Conservation (phyloP, 2,113 vertebrate species). For the Spilogale gracilis region DNA sequence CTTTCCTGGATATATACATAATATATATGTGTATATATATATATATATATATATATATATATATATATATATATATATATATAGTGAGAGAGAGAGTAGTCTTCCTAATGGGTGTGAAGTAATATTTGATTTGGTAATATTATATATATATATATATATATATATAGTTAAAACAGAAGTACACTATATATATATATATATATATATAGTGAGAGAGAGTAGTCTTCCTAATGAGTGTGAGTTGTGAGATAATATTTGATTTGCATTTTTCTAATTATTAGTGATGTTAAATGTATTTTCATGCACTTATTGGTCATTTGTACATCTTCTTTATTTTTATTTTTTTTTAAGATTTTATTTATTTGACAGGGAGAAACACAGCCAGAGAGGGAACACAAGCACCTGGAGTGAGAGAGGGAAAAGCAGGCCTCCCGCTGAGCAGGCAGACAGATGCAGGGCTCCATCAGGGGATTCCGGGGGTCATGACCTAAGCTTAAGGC, state of each 20-base stretch:
- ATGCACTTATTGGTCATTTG: background rate
- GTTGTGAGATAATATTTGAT: background rate
- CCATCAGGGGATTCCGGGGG: too few species aligned
- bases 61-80: background rate
- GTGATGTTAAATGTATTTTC: background rate
- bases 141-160: background rate
- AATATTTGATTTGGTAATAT: slow-evolving; percentile 9
- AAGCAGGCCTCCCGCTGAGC: too few species aligned
- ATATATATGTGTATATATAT: too few species aligned
- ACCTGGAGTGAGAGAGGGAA: too few species aligned
- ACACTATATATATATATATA: too few species aligned
- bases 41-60: background rate
- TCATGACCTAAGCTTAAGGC: too few species aligned
- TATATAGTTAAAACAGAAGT: too few species aligned
- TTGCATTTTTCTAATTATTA: background rate
- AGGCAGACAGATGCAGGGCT: too few species aligned
- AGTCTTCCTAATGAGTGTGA: background rate
- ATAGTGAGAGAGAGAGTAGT: background rate
- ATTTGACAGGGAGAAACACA: too few species aligned
- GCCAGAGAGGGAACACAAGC: too few species aligned
- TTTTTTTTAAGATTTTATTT: too few species aligned
- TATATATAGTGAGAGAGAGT: background rate
- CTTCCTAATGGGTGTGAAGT: background rate
- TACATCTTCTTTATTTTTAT: background rate
- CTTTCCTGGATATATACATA: background rate